Percentiles rank a stretch among this genome's conserved stretches.
These are phyloP conservation scores for Anagyrus pseudococci DNA, from an alignment of 2,888 invertebrate species.

Conservation along the genomic window DNA sequence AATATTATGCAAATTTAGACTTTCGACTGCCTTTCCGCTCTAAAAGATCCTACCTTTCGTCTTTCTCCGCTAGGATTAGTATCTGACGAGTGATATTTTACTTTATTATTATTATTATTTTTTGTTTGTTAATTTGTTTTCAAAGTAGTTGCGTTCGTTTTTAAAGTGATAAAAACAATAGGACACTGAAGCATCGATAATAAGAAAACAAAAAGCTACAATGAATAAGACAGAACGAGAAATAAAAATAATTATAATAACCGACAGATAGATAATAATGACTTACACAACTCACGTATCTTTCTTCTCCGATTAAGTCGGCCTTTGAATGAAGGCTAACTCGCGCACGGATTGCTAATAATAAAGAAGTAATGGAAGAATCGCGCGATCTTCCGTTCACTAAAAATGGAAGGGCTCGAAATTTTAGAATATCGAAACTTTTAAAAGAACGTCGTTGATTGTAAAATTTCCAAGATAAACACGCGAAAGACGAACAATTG, in stretches of 20 bases:
- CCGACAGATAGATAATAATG: conserved; percentile 15
- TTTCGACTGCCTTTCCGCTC: conserved; percentile 30
- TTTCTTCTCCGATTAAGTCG: not conserved
- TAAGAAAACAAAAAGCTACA: conserved; percentile 10
- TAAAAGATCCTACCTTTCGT: conserved; percentile 15
- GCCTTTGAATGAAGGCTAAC: conserved; percentile 10
- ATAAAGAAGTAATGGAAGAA: conserved; percentile 20
- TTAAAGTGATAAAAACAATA: conserved; percentile 34
- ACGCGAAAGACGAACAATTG: no score
- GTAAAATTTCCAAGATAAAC: no score
- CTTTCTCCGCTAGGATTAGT: conserved; percentile 25
- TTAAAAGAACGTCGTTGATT: not conserved
- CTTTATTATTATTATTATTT: conserved; percentile 18
- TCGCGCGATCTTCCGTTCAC: conserved; percentile 27
- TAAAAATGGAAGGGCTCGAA: not conserved
- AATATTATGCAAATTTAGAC: conserved; percentile 50
- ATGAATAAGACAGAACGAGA: conserved; percentile 12
- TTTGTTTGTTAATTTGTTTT: conserved; percentile 11
- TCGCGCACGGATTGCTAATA: conserved; percentile 12
- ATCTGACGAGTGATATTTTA: conserved; percentile 28
- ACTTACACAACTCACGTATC: conserved; percentile 14
- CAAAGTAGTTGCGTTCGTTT: no score
- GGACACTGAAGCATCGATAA: conserved; percentile 38
- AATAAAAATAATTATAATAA: conserved; percentile 14
- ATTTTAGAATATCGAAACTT: conserved; percentile 13